Evolutionary conservation across 2,797 vertebrate genomes (phyloP), one percentile per base, ranked within the genome.

Genomic region (Eurystomus glaucurus): DNA sequence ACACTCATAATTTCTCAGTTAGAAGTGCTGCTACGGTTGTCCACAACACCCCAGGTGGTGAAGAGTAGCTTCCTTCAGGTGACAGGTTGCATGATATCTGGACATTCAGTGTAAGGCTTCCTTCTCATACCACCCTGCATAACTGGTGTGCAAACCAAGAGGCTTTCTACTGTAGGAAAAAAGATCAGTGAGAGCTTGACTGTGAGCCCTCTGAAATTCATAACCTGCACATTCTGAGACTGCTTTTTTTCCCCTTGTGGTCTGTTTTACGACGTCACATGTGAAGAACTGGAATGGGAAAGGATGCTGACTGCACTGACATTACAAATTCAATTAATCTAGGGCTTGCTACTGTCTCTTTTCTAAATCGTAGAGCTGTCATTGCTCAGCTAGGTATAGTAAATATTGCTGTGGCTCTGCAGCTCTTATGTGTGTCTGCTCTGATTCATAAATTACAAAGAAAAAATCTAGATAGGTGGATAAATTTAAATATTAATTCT

Each of bases 241-340:
- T 62, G 12, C 2, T 29, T 88, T 81, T 87, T 80, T 20, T 82
- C 82, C 55, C 22, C 22, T 74, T 82, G 39, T 6, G 9, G 28
- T 94, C 62, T 60, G 31, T 76, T 84, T 95, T 50, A 48, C 4
- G 3, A 23, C 61, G 54, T 76, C 39, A 52, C 28, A 14, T 35
- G 18, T 76, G 68, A 87, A 82, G 65, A 83, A 35, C 14, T 45
- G 62, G 50, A 80, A 76, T 55, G 46, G 71, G 35, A 84, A 95
- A 77, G 35, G 71, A 79, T 3, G 5, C 43, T 88, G 78, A 64
- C 81, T 94, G 85, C 31, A 69, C 2, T 78, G 89, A 64, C 64
- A 52, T 82, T 88, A 68, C 31, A 72, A 88, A 93, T 74, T n/a
- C 80, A 95, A 97, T 95, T 96, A 92, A 94, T 95, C 54, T 81